phyloP scores from a whole-genome alignment of 2,797 vertebrate genomes.

The Pseudocheirus occidentalis region DNA sequence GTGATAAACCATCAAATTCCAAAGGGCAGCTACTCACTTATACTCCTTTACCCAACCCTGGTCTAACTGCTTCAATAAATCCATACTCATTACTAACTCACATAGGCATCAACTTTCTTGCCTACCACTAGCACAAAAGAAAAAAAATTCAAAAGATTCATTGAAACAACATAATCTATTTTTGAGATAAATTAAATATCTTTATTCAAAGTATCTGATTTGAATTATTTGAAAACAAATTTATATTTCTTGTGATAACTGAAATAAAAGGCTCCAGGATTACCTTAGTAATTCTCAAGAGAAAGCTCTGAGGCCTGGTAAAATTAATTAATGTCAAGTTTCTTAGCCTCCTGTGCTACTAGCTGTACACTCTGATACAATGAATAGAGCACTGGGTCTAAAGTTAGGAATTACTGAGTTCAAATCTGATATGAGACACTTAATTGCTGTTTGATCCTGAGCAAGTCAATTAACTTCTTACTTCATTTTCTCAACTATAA shows the following conservation, averaged over 20 bases:
- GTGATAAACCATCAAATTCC: not conserved
- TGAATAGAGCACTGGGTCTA: not conserved
- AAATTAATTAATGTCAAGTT: not conserved
- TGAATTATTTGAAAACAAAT: slow-evolving; percentile 21
- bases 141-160: not conserved
- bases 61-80: not conserved
- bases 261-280: not conserved
- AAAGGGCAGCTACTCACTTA: not conserved
- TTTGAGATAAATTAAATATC: slow-evolving; percentile 26
- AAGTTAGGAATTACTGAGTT: not conserved
- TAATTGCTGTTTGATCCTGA: not conserved
- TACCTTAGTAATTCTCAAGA: not conserved
- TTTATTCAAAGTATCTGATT: slow-evolving; percentile 7
- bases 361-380: not conserved
- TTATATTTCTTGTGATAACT: not conserved
- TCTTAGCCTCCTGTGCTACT: not conserved
- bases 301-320: not conserved
- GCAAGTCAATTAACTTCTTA: not conserved
- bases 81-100: not conserved
- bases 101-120: not conserved
- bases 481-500: not conserved
- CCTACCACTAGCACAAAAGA: too few relatives aligned
- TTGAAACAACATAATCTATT: not conserved
- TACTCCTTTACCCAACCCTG: not conserved
- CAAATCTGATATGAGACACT: not conserved